Evolutionary conservation across 1,140 invertebrate species (phyloP).

Genomic region (Ceratosolen fusciceps): DNA sequence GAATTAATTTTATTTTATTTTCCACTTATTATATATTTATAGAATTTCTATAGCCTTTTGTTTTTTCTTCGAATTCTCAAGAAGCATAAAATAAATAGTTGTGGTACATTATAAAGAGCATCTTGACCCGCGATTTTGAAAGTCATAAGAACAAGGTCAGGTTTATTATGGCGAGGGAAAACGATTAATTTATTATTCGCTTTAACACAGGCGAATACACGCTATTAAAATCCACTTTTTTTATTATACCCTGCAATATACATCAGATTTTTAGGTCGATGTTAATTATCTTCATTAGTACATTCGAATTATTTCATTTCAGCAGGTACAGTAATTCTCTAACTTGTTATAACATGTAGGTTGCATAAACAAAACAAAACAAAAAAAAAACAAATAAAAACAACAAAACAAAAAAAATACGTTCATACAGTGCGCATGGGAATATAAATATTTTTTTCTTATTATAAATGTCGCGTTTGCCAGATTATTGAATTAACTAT

Average conservation of each 20-base stretch:
- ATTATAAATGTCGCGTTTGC: no score
- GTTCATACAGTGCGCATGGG: no score
- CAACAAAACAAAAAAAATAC: no score
- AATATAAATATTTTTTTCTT: no score
- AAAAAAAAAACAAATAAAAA: no score
- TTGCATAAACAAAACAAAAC: no score
- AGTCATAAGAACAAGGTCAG: background rate
- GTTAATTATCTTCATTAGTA: slow-evolving; percentile 18
- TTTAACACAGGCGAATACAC: background rate
- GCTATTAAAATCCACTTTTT: slow-evolving; percentile 7
- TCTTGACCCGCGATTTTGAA: background rate
- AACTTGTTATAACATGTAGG: no score
- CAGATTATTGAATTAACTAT: no score
- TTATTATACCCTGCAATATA: background rate
- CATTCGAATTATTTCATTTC: background rate
- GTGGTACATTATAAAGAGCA: background rate
- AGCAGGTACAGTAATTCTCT: no score
- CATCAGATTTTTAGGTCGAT: background rate
- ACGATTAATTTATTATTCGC: slow-evolving; percentile 1
- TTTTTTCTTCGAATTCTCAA: no score
- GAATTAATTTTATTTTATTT: background rate
- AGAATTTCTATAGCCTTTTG: no score
- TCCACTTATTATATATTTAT: background rate
- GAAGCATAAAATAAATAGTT: background rate
- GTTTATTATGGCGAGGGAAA: background rate